Evolutionary conservation across 2,888 invertebrate genomes (phyloP).

Genomic region (Venusia cambrica): DNA sequence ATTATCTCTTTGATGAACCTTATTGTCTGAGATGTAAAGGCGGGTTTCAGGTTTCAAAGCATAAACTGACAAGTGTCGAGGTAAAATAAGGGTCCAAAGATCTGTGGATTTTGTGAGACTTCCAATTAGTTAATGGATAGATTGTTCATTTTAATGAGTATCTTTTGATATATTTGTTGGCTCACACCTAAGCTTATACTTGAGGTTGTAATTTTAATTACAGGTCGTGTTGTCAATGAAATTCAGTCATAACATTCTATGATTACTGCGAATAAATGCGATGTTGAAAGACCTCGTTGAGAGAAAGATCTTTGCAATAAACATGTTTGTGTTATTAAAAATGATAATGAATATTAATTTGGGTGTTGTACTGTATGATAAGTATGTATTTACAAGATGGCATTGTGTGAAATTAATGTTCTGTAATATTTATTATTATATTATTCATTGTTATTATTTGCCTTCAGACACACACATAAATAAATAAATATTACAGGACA

Average conservation of each 20-base stretch:
- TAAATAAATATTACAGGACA: too few species aligned
- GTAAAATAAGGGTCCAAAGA: constrained; percentile 63
- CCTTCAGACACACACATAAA: too few species aligned
- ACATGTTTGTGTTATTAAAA: too few species aligned
- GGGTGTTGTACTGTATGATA: too few species aligned
- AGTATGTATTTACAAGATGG: too few species aligned
- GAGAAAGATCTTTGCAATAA: too few species aligned
- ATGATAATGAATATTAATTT: too few species aligned
- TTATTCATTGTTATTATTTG: too few species aligned
- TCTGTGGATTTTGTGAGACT: constrained; percentile 48
- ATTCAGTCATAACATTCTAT: neutral
- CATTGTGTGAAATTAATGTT: too few species aligned
- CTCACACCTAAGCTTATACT: constrained; percentile 12
- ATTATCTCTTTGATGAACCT: constrained; percentile 49
- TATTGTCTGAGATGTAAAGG: constrained; percentile 35
- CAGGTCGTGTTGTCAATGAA: neutral
- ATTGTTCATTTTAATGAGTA: constrained; percentile 67
- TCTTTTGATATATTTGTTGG: constrained; percentile 32
- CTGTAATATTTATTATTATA: too few species aligned
- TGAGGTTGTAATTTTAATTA: neutral
- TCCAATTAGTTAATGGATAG: constrained; percentile 66
- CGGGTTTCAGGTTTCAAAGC: constrained; percentile 29
- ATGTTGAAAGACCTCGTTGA: too few species aligned
- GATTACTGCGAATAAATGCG: neutral
- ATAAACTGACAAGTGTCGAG: constrained; percentile 43